Evolutionary conservation across 2,888 invertebrate species (phyloP).

Genomic region (Tortrix viridana): DNA sequence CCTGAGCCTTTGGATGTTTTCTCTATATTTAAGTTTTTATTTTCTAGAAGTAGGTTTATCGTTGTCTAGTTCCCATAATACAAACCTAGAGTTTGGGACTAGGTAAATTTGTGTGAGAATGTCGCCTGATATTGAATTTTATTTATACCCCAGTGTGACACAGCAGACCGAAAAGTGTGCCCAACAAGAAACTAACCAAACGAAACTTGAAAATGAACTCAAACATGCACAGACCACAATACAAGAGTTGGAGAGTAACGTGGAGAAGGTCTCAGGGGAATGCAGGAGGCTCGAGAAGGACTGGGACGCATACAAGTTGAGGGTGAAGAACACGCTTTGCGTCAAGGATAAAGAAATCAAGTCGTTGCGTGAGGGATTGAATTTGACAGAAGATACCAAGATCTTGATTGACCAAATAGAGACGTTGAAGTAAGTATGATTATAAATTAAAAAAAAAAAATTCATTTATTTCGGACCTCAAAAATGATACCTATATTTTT

Average conservation of each 20-base stretch:
- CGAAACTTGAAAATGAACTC: constrained; percentile 67
- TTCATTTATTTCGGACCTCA: too few relatives aligned
- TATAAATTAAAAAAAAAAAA: not conserved
- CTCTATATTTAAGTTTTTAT: too few relatives aligned
- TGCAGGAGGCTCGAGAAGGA: constrained; percentile 69
- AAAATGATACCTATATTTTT: too few relatives aligned
- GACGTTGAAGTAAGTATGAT: constrained; percentile 61
- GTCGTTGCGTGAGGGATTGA: constrained; percentile 59
- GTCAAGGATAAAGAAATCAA: constrained; percentile 72
- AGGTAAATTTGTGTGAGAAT: too few relatives aligned
- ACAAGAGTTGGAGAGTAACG: constrained; percentile 57
- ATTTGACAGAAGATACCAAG: constrained; percentile 64
- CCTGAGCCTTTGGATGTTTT: too few relatives aligned
- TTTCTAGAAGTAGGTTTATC: too few relatives aligned
- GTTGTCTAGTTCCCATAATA: too few relatives aligned
- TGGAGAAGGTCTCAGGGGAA: constrained; percentile 63
- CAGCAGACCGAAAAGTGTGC: constrained; percentile 51
- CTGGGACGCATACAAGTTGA: constrained; percentile 74
- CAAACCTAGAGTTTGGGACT: too few relatives aligned
- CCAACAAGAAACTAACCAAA: constrained; percentile 50
- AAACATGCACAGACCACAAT: constrained; percentile 66
- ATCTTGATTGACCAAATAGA: constrained; percentile 65
- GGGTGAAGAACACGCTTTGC: constrained; percentile 73
- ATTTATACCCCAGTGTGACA: constrained; percentile 51
- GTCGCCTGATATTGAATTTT: not conserved